Conservation (phyloP, 2,113 vertebrate species). For the Gymnarchus niloticus region DNA sequence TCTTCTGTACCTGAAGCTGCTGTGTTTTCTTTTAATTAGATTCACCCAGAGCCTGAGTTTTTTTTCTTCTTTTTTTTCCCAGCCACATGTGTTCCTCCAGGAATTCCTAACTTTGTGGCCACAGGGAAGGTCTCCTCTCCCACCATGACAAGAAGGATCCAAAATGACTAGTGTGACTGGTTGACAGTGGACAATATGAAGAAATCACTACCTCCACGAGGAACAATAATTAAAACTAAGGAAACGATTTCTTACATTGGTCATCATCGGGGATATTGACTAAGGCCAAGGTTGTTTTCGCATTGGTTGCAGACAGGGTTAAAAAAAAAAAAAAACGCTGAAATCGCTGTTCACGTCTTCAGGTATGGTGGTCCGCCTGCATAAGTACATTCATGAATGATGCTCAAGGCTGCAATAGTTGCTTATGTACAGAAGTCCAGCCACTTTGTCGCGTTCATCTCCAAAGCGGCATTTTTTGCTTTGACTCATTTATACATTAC, state of each 20-base stretch:
- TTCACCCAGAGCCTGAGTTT: too few species aligned
- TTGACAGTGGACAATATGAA: neutral
- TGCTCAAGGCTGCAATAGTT: neutral
- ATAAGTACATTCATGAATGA: neutral
- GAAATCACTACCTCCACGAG: neutral
- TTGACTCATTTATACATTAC: too few species aligned
- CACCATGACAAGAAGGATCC: neutral
- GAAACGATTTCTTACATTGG: neutral
- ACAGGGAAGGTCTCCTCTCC: neutral
- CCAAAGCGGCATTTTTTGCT: too few species aligned
- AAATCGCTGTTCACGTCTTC: too few species aligned
- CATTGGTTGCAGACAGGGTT: too few species aligned
- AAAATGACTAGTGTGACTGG: neutral
- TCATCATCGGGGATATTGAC: neutral
- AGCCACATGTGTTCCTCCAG: neutral
- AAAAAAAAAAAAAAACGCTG: too few species aligned
- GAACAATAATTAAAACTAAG: neutral
- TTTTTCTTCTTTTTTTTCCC: too few species aligned
- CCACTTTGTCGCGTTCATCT: neutral
- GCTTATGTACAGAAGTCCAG: neutral
- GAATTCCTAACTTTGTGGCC: neutral
- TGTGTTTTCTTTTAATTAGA: neutral
- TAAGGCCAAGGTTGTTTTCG: neutral
- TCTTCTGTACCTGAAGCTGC: neutral
- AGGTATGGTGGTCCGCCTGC: too few species aligned